phyloP scores from a whole-genome alignment of 2,113 vertebrate species.

The Protobothrops mucrosquamatus region DNA sequence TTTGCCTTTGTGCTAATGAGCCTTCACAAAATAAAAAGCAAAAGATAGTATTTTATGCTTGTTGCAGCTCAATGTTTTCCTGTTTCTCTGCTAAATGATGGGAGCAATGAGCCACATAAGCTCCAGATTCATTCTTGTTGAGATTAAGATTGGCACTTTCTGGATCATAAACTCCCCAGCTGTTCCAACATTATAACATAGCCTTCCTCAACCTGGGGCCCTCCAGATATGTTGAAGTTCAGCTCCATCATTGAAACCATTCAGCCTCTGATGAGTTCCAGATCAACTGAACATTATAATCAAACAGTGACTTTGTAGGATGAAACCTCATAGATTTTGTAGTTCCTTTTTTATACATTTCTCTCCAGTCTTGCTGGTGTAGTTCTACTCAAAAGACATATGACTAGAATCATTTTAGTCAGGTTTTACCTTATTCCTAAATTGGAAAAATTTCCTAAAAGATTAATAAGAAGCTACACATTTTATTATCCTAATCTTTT shows the following conservation, averaged over 20 bases:
- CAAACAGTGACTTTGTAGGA: neutral
- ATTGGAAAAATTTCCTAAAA: neutral
- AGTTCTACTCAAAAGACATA: neutral
- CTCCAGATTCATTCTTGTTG: neutral
- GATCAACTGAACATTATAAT: neutral
- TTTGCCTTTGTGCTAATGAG: slow-evolving; percentile 26
- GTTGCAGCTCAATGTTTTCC: neutral
- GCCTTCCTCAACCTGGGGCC: neutral
- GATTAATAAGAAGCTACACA: neutral
- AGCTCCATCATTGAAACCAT: neutral
- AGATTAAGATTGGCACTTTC: neutral
- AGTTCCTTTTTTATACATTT: neutral
- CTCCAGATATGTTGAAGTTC: neutral
- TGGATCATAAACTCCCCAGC: neutral
- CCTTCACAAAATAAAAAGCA: neutral
- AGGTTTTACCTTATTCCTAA: neutral
- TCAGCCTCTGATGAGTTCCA: neutral
- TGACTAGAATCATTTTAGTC: neutral
- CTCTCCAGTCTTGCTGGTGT: neutral
- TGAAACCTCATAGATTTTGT: neutral
- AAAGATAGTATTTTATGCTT: slow-evolving; percentile 2
- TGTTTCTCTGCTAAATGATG: neutral
- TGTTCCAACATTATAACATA: neutral
- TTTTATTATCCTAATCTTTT: neutral
- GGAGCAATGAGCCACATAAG: neutral